Evolutionary conservation across 2,113 vertebrate genomes (phyloP), one percentile per base, ranked within the genome.

Genomic region (Protobothrops flavoviridis): DNA sequence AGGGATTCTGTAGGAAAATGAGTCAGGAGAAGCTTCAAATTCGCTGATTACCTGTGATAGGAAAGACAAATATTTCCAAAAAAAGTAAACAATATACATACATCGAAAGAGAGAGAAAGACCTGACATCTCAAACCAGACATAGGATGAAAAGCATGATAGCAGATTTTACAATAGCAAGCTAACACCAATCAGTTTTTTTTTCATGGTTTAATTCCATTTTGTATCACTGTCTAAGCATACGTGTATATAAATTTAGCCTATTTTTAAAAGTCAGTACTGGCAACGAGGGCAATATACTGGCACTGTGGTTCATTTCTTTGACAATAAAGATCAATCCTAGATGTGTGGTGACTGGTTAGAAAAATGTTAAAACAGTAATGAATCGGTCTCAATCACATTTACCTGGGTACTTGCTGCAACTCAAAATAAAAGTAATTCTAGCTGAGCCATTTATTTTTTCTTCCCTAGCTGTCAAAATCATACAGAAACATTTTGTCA

Each of bases 1-100:
- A 50, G 99, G 99, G 64, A 99, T 99, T 96, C 98, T 98, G 97
- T 99, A 99, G 97, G 99, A 99, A 97, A 99, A 99, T 1, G 97
- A 97, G 97, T 99, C 99, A 5, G 99, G 99, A 93, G 99, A 98
- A 57, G 99, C 99, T 97, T 99, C 99, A 94, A 99, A 99, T 96
- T 99, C 99, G 92, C 99, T 99, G 98, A 99, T 99, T 95, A 99
- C 99, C 99, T 99, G 98, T 95, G 97, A 96, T 96, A 57, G 94
- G 95, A 97, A 96, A 97, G 89, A 96, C 12, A 97, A 96, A 97
- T 12, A 64, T 97, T 96, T 95, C 95, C 96, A 96, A 90, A 95
- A 93, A 96, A 97, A 95, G 96, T 94, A 96, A 95, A 95, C 81
- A 29, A 90, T 43, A 39, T 45, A 87, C 56, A 93, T 6, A 61